These are phyloP conservation scores for Trichonephila inaurata DNA, from an alignment of 1,140 invertebrate genomes.

Conservation along the genomic window DNA sequence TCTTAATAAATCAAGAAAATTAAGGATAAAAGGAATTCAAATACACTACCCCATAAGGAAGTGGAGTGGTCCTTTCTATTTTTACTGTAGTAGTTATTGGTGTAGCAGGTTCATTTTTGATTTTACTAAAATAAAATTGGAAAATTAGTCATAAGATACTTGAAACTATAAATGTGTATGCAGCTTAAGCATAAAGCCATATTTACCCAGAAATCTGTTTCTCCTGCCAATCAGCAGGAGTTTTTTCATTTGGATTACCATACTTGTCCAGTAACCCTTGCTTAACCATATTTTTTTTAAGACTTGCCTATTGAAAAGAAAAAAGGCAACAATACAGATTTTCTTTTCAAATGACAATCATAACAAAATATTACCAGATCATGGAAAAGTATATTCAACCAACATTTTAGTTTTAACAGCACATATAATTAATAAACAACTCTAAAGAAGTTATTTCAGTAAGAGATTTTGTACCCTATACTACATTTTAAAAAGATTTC, in stretches of 20 bases:
- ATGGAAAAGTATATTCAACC: neutral
- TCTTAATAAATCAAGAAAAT: too few relatives aligned
- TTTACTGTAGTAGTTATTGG: too few relatives aligned
- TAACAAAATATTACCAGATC: too few relatives aligned
- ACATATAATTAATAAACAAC: too few relatives aligned
- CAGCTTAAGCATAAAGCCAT: neutral
- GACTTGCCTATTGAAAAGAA: constrained; percentile 84
- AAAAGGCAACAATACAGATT: neutral
- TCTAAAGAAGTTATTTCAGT: too few relatives aligned
- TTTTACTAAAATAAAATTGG: neutral
- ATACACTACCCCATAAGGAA: too few relatives aligned
- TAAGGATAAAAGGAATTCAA: too few relatives aligned
- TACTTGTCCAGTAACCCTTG: constrained; percentile 96
- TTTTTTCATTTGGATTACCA: constrained; percentile 98
- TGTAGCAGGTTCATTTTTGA: neutral
- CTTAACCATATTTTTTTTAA: constrained; percentile 95
- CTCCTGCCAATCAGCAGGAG: constrained; percentile 82
- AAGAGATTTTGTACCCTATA: too few relatives aligned
- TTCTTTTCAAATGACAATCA: neutral
- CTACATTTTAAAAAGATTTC: too few relatives aligned
- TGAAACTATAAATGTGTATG: too few relatives aligned
- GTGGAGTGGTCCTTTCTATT: too few relatives aligned
- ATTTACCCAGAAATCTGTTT: constrained; percentile 9
- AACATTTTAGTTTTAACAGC: too few relatives aligned
- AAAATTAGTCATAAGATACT: neutral